Conservation (phyloP, 2,797 vertebrate species). For the Peromyscus eremicus region DNA sequence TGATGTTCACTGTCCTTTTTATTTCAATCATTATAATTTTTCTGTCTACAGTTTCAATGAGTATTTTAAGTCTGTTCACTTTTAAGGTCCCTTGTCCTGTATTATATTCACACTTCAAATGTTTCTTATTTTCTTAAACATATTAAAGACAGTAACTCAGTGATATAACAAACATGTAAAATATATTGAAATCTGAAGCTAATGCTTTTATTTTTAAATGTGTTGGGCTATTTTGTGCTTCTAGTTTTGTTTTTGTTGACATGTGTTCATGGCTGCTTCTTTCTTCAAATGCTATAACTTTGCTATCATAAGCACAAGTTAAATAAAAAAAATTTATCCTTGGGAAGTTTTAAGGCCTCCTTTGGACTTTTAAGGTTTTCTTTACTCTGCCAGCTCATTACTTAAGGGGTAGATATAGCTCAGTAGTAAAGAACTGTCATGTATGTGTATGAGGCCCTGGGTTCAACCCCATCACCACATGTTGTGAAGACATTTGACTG, state of each 20-base stretch:
- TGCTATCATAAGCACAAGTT: conserved; percentile 4
- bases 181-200: not conserved
- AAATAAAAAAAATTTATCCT: conserved; percentile 7
- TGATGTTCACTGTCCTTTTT: conserved; percentile 19
- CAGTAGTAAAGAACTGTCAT: no score
- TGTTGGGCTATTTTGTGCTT: not conserved
- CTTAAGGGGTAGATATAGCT: not conserved
- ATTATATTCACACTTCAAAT: not conserved
- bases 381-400: not conserved
- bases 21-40: conserved; percentile 4
- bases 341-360: conserved; percentile 7
- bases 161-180: not conserved
- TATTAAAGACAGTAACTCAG: not conserved
- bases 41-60: conserved; percentile 27
- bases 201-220: not conserved
- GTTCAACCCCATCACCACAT: not conserved
- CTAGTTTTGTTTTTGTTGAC: not conserved
- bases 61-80: conserved; percentile 25
- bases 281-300: conserved; percentile 41
- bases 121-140: conserved; percentile 28
- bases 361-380: not conserved
- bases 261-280: not conserved
- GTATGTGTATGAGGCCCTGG: not conserved
- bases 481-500: conserved; percentile 31
- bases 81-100: not conserved